Evolutionary conservation across 2,113 vertebrate genomes (phyloP), one percentile per base, ranked within the genome.

Genomic region (Phaethornis superciliosus): DNA sequence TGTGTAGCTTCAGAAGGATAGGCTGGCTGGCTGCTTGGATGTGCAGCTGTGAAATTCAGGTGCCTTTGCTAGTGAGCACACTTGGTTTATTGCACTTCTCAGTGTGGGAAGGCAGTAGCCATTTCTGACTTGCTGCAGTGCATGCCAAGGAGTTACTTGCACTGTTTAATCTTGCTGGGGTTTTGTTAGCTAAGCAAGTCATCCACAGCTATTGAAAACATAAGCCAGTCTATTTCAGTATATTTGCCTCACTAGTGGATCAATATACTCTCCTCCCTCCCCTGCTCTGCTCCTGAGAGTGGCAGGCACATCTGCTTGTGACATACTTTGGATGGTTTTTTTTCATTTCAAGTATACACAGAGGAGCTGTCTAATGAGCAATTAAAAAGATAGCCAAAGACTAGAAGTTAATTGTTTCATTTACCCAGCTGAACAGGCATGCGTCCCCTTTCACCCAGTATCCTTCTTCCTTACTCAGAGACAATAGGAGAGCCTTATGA

Each of bases 361-460:
- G 82, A 88, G 58, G 71, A 90, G 49, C 56, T 58, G 52, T 26
- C 68, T 84, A 95, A 93, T 68, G 56, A 95, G 78, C 91, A 96
- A 90, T 88, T 91, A 84, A 85, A 91, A 78, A 90, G 70, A 72
- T 32, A 88, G 64, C 60, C 0, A 0, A 82, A 56, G 68, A 70
- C 24, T 68, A 63, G 32, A 84, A 88, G 47, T 88, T 82, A 85
- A 93, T 91, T 94, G 55, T 89, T 83, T 60, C 11, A 0, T 64
- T 78, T 49, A 88, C 47, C 79, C 69, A 81, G 72, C 60, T 60
- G 71, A 91, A 67, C 22, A 71, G 24, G 15, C 59, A 5, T 24
- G 54, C 20, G 65, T 33, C 15, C 13, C 51, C 23, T 76, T 90
- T 55, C 56, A 60, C 44, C 69, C 64, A 58, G 5, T 28, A 81